Conservation (phyloP, 2,113 vertebrate genomes). For the Empidonax alnorum region DNA sequence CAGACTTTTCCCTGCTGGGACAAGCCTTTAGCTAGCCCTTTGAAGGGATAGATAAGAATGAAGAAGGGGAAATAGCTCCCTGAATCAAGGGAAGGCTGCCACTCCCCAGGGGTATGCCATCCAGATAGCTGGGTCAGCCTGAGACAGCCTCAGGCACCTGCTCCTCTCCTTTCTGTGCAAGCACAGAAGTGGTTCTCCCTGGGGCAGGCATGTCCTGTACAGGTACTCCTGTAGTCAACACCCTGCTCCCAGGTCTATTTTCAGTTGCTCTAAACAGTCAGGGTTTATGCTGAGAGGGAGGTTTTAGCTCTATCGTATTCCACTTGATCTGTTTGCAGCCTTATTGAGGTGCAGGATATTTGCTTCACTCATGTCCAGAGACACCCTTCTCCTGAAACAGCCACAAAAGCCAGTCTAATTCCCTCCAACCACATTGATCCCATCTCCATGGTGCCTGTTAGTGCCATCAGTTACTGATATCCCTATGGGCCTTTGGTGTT, state of each 20-base stretch:
- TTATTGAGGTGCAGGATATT: neutral
- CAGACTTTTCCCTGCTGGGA: neutral
- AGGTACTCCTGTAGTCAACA: neutral
- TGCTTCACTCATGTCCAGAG: neutral
- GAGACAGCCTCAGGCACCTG: neutral
- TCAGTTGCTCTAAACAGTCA: neutral
- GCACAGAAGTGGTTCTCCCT: neutral
- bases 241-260: neutral
- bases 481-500: fast-evolving
- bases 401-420: neutral
- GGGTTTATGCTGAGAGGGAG: neutral
- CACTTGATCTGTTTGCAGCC: neutral
- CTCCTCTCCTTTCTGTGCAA: neutral
- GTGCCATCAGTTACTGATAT: neutral
- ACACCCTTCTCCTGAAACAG: neutral
- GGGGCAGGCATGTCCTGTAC: fast-evolving
- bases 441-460: neutral
- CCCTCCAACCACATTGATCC: fast-evolving
- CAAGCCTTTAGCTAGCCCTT: neutral
- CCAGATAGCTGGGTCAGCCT: neutral
- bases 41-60: neutral
- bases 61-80: neutral
- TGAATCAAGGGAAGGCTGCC: neutral
- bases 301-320: neutral
- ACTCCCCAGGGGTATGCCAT: fast-evolving